Base-by-base conservation (phyloP, 1,140 invertebrate genomes). In the Microplitis mediator region DNA sequence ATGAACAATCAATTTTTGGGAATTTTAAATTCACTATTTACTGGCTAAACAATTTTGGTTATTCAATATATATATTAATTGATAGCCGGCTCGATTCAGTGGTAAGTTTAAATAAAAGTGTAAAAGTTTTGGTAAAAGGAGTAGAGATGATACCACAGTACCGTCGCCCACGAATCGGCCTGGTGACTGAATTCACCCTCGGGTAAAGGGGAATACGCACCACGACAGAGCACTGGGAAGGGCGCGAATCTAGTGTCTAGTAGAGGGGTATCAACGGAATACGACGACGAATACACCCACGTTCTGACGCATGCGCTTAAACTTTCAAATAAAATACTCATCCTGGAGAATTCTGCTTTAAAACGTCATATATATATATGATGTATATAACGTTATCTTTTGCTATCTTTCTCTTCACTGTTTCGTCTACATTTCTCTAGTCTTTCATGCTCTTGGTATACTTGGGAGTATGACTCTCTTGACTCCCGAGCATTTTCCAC, bases 161-260 rank as follows among this genome's bases (percentile, higher is more conserved):
- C 79, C 83, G 79, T 77, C 82, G 76, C 79, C 79, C 76, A 83
- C 83, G 80, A 80, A 82, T 84, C 83, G 81, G 78, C 79, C 82
- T 83, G 84, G 83, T 84, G 82, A 86, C 84, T 86, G 84, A 85
- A 75, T 75, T 73, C 52, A 23, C 36, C 64, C 34, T 79, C 80
- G 76, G 73, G 75, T 79, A 70, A 77, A 79, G 78, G 80, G 81
- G 82, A 79, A 77, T 73, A 78, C 64, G 75, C 64, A 66, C 71
- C 68, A 76, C 69, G 72, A 45, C 58, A 52, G 70, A 54, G 52
- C 45, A 52, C 65, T 16, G 35, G 61, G 45, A 39, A 69, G 74
- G 71, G 72, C 72, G 72, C 60, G 74, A 74, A 74, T 76, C 64
- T 54, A 65, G 51, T 34, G 60, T 71, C 68, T 75, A 69, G 77